Evolutionary conservation across 2,888 invertebrate genomes (phyloP).

Genomic region (Prosopocoilus inquinatus): DNA sequence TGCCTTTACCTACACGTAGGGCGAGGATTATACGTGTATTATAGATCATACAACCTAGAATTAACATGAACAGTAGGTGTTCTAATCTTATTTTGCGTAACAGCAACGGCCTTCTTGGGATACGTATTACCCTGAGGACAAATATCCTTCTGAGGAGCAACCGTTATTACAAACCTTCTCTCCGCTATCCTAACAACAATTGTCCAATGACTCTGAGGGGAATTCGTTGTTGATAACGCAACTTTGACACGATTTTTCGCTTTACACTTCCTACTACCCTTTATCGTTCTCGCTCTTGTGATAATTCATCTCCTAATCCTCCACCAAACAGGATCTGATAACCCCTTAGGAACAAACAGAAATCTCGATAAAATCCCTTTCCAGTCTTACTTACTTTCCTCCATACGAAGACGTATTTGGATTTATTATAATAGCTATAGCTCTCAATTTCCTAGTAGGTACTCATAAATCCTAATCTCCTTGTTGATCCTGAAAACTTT

Average conservation of each 20-base stretch:
- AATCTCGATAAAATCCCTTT: conserved; percentile 69
- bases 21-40: conserved; percentile 58
- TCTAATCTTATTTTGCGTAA: conserved; percentile 64
- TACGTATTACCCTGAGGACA: conserved; percentile 78
- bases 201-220: conserved; percentile 51
- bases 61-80: conserved; percentile 66
- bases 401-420: conserved; percentile 64
- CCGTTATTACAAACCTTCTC: conserved; percentile 72
- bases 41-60: conserved; percentile 49
- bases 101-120: conserved; percentile 74
- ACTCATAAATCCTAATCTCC: conserved; percentile 57
- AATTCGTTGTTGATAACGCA: conserved; percentile 71
- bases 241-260: conserved; percentile 76
- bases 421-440: conserved; percentile 57
- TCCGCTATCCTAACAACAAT: conserved; percentile 63
- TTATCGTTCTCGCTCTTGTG: conserved; percentile 61
- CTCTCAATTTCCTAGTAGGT: conserved; percentile 53
- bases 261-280: conserved; percentile 71
- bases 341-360: conserved; percentile 64
- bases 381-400: conserved; percentile 58
- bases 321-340: conserved; percentile 68
- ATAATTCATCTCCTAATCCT: conserved; percentile 65
- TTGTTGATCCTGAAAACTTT: conserved; percentile 75
- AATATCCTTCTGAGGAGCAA: conserved; percentile 80
- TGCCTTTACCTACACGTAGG: conserved; percentile 68